phyloP scores from a whole-genome alignment of 2,797 vertebrate species.

The Caiman crocodilus region DNA sequence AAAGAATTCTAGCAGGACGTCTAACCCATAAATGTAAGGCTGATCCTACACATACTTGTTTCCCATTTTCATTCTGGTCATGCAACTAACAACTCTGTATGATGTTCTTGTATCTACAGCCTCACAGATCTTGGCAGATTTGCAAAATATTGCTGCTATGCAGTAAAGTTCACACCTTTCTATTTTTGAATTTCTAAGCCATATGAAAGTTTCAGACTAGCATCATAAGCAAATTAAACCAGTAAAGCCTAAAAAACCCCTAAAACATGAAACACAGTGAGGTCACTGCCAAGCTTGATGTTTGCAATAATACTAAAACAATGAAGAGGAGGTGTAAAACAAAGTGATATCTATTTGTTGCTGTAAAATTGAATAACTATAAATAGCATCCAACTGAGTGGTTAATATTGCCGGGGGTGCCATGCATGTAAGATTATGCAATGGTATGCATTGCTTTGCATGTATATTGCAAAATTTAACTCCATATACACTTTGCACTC shows the following conservation, averaged over 20 bases:
- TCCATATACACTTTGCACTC: slow-evolving; percentile 11
- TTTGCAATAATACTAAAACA: not conserved
- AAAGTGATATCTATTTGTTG: not conserved
- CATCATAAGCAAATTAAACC: not conserved
- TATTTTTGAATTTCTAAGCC: slow-evolving; percentile 19
- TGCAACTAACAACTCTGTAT: not conserved
- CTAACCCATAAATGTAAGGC: not conserved
- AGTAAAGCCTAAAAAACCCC: not conserved
- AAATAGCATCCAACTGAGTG: not conserved
- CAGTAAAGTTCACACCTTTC: not conserved
- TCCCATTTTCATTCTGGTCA: not conserved
- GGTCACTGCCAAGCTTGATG: not conserved
- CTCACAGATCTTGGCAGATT: not conserved
- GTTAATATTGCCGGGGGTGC: not conserved
- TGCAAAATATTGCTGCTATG: slow-evolving; percentile 13
- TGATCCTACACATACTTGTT: not conserved
- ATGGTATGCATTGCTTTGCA: fast-evolving
- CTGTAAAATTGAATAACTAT: not conserved
- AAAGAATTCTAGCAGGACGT: not conserved
- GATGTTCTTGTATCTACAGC: slow-evolving; percentile 5
- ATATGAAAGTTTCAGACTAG: slow-evolving; percentile 34
- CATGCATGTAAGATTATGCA: not conserved
- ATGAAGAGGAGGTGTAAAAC: not conserved
- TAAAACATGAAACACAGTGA: not conserved
- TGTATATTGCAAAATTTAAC: slow-evolving; percentile 43